These are phyloP conservation scores for Metridium senile DNA, from an alignment of 92 coral and sea anemone genomes.

Conservation along the genomic window DNA sequence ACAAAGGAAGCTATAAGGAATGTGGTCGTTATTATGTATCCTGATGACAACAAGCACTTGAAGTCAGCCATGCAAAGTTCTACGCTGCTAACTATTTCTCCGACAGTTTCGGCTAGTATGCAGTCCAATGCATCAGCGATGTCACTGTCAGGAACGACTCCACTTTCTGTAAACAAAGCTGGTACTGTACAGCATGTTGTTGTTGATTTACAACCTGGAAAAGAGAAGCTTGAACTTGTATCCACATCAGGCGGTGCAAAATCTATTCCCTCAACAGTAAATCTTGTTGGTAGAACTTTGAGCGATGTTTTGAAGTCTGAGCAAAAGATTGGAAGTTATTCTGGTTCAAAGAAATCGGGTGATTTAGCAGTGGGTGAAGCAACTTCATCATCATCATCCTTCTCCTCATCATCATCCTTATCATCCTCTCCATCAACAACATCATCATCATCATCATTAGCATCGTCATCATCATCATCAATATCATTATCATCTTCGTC, in stretches of 20 bases:
- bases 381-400: not conserved
- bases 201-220: not conserved
- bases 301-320: not conserved
- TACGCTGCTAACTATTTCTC: not conserved
- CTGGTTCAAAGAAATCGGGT: not conserved
- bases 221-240: not conserved
- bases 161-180: not conserved
- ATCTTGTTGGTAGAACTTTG: not conserved
- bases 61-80: not conserved
- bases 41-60: not conserved
- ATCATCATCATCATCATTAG: not conserved
- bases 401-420: not conserved
- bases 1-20: too few species aligned
- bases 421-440: too few species aligned
- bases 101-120: not conserved
- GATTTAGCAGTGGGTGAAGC: not conserved
- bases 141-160: not conserved
- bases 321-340: not conserved
- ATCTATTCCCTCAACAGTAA: too few species aligned
- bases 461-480: constrained; percentile 6
- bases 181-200: not conserved
- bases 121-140: not conserved
- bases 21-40: not conserved
- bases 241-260: too few species aligned
- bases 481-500: not conserved